Percentiles rank a stretch among this genome's conserved stretches.
phyloP scores from a whole-genome alignment of 1,140 invertebrate species.

The Druon quercuslanigerum region DNA sequence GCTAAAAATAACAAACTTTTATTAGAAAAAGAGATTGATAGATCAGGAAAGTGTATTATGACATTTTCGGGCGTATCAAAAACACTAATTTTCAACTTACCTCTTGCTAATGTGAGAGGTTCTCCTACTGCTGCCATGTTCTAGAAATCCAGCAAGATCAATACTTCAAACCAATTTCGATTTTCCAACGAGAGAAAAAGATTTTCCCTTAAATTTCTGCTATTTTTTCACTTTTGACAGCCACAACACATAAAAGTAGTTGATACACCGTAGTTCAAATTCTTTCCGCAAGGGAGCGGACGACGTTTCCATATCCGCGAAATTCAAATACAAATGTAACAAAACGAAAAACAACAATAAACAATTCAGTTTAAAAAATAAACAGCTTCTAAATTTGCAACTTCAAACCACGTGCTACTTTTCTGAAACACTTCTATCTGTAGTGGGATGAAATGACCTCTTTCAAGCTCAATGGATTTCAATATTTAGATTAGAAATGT shows the following conservation, averaged over 20 bases:
- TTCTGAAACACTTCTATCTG: too few species aligned
- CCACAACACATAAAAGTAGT: neutral
- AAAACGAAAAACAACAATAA: too few species aligned
- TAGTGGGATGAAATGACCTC: too few species aligned
- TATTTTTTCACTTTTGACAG: neutral
- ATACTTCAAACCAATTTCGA: neutral
- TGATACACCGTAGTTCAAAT: neutral
- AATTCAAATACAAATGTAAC: neutral
- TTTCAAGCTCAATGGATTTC: too few species aligned
- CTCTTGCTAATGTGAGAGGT: conserved; percentile 75
- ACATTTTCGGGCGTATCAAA: neutral
- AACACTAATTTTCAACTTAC: conserved; percentile 57
- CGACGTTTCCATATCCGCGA: too few species aligned
- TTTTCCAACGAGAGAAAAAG: neutral
- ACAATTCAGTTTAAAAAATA: too few species aligned
- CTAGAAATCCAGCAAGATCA: neutral
- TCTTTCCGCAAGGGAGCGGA: too few species aligned
- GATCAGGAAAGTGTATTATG: conserved; percentile 6
- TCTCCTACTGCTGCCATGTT: conserved; percentile 74
- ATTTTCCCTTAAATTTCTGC: neutral
- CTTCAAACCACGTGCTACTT: too few species aligned
- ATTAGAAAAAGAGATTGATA: conserved; percentile 14
- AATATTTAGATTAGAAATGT: too few species aligned
- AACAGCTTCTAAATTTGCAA: too few species aligned
- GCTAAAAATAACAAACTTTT: neutral